Conservation (phyloP, 2,797 vertebrate genomes). For the Bradypus variegatus region DNA sequence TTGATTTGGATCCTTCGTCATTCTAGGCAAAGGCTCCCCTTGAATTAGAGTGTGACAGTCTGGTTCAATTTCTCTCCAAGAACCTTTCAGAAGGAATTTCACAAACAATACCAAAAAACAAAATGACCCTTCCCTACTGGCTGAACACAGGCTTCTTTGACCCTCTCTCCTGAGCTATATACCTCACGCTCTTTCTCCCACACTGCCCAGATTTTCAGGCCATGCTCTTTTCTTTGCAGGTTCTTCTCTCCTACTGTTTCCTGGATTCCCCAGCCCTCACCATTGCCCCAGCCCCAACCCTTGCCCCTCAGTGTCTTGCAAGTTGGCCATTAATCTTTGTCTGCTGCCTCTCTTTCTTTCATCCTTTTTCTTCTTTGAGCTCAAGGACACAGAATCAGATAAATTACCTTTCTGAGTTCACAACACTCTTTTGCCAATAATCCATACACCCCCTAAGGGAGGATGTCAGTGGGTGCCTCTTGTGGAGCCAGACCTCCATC, state of each 20-base stretch:
- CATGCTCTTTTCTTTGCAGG: background rate
- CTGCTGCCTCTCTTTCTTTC: background rate
- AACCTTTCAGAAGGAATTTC: background rate
- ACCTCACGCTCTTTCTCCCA: too few species aligned
- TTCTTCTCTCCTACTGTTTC: background rate
- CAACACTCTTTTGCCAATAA: background rate
- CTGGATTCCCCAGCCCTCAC: background rate
- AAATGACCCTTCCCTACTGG: background rate
- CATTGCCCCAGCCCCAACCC: background rate
- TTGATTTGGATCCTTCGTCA: background rate
- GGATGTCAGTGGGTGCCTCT: too few species aligned
- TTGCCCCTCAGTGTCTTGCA: background rate
- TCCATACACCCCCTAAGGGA: too few species aligned
- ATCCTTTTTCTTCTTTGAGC: background rate
- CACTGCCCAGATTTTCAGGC: background rate
- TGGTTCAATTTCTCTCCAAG: background rate
- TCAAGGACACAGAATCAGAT: background rate
- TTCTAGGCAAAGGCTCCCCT: background rate
- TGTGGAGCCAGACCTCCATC: too few species aligned
- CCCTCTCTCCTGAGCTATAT: background rate
- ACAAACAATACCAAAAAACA: background rate
- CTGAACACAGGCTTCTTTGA: background rate
- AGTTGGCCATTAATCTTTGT: fast-evolving
- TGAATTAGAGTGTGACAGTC: background rate
- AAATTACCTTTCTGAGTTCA: background rate